Evolutionary conservation across 2,113 vertebrate species (phyloP).

Genomic region (Nycticebus coucang): DNA sequence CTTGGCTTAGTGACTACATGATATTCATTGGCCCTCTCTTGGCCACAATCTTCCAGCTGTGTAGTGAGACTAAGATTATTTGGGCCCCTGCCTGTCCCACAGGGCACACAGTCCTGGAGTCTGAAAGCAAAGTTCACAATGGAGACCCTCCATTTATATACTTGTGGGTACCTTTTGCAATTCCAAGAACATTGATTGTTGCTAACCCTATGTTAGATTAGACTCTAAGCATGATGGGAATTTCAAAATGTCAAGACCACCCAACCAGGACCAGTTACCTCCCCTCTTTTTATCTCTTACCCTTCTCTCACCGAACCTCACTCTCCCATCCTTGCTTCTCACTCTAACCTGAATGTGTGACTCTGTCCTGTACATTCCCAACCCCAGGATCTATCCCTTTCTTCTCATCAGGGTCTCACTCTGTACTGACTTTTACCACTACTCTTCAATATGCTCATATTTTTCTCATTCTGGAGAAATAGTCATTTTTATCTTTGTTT

Average conservation of each 20-base stretch:
- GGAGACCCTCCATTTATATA: background rate
- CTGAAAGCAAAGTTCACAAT: background rate
- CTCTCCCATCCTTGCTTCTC: background rate
- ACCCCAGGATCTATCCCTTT: background rate
- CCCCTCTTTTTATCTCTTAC: background rate
- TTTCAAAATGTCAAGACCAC: background rate
- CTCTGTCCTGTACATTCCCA: background rate
- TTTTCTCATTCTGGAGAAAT: conserved; percentile 12
- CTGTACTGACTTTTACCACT: background rate
- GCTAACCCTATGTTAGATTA: background rate
- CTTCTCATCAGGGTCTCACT: background rate
- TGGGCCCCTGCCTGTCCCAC: background rate
- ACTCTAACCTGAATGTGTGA: background rate
- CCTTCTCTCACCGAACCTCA: background rate
- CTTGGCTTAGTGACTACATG: background rate
- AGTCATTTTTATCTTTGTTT: background rate
- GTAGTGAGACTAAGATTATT: background rate
- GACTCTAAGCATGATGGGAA: background rate
- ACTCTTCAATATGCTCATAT: background rate
- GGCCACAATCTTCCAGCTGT: background rate
- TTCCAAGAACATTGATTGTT: background rate
- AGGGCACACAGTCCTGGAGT: background rate
- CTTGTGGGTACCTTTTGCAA: background rate
- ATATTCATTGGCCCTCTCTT: background rate
- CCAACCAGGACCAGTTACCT: background rate